Base-by-base conservation (phyloP, 2,888 invertebrate genomes). In the Heteropelma amictum region DNA sequence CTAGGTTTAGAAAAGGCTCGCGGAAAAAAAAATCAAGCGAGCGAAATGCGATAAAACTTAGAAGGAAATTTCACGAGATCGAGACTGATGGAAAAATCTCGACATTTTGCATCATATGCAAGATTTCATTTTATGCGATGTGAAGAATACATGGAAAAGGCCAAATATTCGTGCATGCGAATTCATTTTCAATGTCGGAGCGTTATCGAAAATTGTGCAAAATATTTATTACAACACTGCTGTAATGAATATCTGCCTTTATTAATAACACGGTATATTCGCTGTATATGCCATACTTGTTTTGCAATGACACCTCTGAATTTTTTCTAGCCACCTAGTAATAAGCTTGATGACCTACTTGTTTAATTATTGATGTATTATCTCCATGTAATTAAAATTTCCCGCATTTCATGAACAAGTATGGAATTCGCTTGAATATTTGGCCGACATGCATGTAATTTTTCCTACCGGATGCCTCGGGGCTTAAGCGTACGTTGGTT, bases 401-500 rank as follows among this genome's bases (percentile, higher is more conserved):
- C 53, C 4, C 45, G 65, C 38, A 8, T 5, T 21, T 2, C 14
- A 17, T 19, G 30, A 19, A 1, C n/a, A 17, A 35, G 21, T 35
- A 12, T 2, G 28, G 23, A 28, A 28, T 17, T 42, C 33, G 53
- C 40, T 56, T 23, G 17, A 28, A 28, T 45, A 45, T 42, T 74
- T 69, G 53, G 53, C 69, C 53, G 26, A 74, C 58, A 69, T 64
- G 58, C 30, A 19, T 2, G 12, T 45, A 21, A 2, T 28, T 26
- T 49, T 28, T 40, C n/a, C n/a, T 12, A 40, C 53, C 8, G 7
- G 28, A 26, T 12, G 65, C 68, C 70, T 53, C 28, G 40, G 19
- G 33, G 65, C 65, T 60, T 38, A 23, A 12, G 33, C 23, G 33
- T 33, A 19, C 38, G 70, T 61, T 60, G 60, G 53, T 65, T 70